Evolutionary conservation across 2,888 invertebrate species (phyloP), one percentile per base, ranked within the genome.

Genomic region (Trissolcus brochymenae): DNA sequence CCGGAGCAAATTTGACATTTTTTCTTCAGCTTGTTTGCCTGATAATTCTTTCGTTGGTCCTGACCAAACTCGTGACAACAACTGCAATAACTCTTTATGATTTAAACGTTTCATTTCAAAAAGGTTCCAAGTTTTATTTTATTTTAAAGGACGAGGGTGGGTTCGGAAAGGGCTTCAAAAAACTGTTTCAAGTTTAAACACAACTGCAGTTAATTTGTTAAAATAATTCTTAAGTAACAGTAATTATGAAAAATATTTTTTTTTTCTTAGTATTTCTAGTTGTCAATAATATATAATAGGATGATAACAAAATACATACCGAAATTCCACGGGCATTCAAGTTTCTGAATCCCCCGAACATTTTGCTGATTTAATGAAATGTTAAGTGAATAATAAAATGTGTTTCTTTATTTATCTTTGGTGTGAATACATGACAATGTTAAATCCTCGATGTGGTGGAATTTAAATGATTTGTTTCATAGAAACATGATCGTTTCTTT

Each of bases 1-100:
- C 71, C 85, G 85, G 64, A 92, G 84, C 72, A 91, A 89, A 43
- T 84, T 80, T 78, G 85, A 86, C 81, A 92, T 89, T 82, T 90
- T 86, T 51, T 88, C 86, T 79, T 87, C 90, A 17, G 86, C 86
- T 64, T 87, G 81, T 81, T 88, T 88, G 13, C 87, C 87, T 54
- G 86, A 84, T 6, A 87, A 78, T 43, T 70, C 82, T 55, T 84
- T 82, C 7, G 82, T 82, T 16, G 86, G 84, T 64, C 89, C 88
- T 73, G 83, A 87, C 90, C 89, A 89, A 25, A 89, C 87, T 62
- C 86, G 78, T 6, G 89, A 87, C 21, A 89, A 78, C 40, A 89
- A 81, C 90, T 90, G 87, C 40, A 90, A 89, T 70, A 88, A 78
- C 84, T 86, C 87, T 72, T 78, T 72, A 84, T 86, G 85, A 86